These are phyloP conservation scores for Cygnus buccinator DNA, from an alignment of 2,113 vertebrate species.

Conservation along the genomic window DNA sequence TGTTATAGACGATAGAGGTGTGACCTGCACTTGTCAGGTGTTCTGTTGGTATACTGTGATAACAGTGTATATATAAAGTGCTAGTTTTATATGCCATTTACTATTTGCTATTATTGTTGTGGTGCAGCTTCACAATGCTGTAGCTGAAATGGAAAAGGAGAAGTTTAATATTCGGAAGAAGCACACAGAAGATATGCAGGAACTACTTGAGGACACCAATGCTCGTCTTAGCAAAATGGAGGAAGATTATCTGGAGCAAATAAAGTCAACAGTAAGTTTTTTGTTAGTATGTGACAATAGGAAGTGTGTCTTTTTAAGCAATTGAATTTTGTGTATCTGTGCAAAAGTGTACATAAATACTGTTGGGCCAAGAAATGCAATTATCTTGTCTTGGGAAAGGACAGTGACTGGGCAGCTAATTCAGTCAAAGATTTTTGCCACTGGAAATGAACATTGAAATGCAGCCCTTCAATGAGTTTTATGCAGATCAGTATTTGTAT, in stretches of 20 bases:
- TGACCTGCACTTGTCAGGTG: neutral
- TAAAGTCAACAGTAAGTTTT: slow-evolving; percentile 82
- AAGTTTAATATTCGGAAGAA: slow-evolving; percentile 90
- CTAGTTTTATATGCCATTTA: neutral
- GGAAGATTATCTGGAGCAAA: slow-evolving; percentile 82
- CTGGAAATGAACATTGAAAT: neutral
- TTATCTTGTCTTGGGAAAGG: neutral
- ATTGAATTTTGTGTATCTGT: rapidly evolving
- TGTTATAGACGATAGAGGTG: neutral
- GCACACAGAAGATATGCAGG: slow-evolving; percentile 89
- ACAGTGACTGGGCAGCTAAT: neutral
- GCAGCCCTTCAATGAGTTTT: neutral
- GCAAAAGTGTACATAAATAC: neutral
- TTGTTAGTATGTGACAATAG: rapidly evolving
- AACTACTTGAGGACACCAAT: slow-evolving; percentile 90
- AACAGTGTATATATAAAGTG: rapidly evolving
- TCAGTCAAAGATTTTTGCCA: neutral
- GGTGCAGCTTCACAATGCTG: slow-evolving; percentile 82
- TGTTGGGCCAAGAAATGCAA: neutral
- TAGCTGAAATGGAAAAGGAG: slow-evolving; percentile 91
- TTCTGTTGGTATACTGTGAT: rapidly evolving
- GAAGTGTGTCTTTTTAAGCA: neutral
- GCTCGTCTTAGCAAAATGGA: slow-evolving; percentile 88
- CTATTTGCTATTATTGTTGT: neutral
- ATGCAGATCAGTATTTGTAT: neutral